Evolutionary conservation across 2,888 invertebrate genomes (phyloP), one percentile per base, ranked within the genome.

Genomic region (Exephanes ischioxanthus): DNA sequence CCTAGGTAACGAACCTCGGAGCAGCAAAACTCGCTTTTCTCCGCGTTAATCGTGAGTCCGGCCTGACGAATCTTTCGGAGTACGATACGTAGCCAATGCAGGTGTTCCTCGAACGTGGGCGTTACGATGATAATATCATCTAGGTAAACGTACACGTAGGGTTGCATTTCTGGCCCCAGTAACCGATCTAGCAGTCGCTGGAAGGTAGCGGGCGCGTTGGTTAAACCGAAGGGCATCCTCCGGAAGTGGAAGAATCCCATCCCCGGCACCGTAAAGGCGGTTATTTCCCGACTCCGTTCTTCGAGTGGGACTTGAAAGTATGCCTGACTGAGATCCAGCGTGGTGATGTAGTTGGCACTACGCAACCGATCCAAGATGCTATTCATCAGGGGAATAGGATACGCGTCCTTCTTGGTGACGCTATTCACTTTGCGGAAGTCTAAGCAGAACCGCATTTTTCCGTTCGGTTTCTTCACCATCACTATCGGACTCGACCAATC

Each of bases 241-340:
- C 58, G 72, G 61, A 92, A 93, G n/a, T 92, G 89, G 67, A 86
- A 92, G 75, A 88, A 84, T 0, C 91, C 91, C 33, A 87, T 73
- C 6, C 85, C 85, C 0, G 91, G 90, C 1, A 91, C 88, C 0
- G 89, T 89, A 61, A 91, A 92, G 1, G 92, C 91, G 2, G 92
- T 92, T 5, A 86, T 87, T 14, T 88, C 87, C 3, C 84, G 45
- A 22, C 88, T 88, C 1, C 55, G 33, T 22, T 84, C 72, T 0
- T 33, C 84, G 48, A 89, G 30, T 0, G 77, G 80, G 0, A 89
- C 73, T 61, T 91, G 89, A 9, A 79, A 81, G 16, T 89, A 90
- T 0, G 87, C 88, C 6, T 83, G 82, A 4, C 78, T 87, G 0
- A 89, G 70, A 61, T 89, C 88, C 1, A 90, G 37, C 0, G 87